Evolutionary conservation across 2,797 vertebrate species (phyloP).

Genomic region (Nyctalus aviator): DNA sequence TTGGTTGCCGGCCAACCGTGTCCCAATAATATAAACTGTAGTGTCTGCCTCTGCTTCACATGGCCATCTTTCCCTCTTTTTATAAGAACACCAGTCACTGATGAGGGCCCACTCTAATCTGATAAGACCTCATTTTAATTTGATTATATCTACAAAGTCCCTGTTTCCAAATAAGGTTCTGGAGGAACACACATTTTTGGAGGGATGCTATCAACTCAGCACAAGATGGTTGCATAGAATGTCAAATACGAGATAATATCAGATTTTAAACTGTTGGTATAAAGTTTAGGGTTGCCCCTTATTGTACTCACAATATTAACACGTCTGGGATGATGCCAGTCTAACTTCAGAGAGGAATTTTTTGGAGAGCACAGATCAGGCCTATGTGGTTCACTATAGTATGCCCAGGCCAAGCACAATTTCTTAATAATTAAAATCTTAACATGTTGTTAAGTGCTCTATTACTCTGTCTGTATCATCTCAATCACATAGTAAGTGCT

Average conservation of each 20-base stretch:
- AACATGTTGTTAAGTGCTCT: neutral
- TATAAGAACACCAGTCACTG: neutral
- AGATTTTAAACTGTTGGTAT: slow-evolving; percentile 1
- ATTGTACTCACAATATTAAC: neutral
- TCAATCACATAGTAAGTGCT: neutral
- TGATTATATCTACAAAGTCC: slow-evolving; percentile 14
- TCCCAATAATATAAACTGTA: neutral
- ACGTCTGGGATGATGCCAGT: neutral
- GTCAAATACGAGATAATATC: neutral
- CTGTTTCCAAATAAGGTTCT: slow-evolving; percentile 23
- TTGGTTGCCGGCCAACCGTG: neutral
- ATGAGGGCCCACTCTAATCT: neutral
- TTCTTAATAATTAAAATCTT: neutral
- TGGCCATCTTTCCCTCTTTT: neutral
- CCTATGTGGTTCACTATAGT: neutral
- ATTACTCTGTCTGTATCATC: neutral
- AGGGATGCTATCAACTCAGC: neutral
- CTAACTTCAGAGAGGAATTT: neutral
- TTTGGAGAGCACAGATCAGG: neutral
- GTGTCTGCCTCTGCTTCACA: neutral
- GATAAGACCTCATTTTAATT: neutral
- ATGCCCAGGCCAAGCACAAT: neutral
- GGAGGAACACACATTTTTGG: neutral
- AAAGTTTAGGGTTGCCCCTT: neutral
- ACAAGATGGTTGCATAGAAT: neutral